These are phyloP conservation scores for Rosalia funebris DNA, from an alignment of 2,888 invertebrate genomes.

Conservation along the genomic window DNA sequence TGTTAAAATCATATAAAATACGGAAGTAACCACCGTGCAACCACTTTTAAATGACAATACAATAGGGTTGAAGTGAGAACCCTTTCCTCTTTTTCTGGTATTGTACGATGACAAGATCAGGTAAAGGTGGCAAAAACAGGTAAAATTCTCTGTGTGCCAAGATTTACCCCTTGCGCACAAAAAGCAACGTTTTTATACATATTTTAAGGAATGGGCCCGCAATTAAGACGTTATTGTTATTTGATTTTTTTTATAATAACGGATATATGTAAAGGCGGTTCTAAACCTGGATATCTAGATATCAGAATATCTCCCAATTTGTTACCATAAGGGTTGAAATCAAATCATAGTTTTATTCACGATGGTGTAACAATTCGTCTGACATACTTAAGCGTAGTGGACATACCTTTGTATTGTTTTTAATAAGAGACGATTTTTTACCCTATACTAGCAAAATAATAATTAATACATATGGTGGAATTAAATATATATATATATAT, in stretches of 20 bases:
- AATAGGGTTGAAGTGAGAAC: slow-evolving; percentile 35
- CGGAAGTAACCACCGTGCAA: slow-evolving; percentile 58
- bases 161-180: slow-evolving; percentile 40
- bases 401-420: no score
- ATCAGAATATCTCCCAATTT: no score
- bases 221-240: slow-evolving; percentile 34
- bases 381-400: no score
- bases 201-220: slow-evolving; percentile 19
- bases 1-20: slow-evolving; percentile 57
- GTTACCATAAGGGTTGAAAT: no score
- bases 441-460: no score
- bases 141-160: slow-evolving; percentile 27
- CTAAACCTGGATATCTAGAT: no score
- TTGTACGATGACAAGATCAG: slow-evolving; percentile 43
- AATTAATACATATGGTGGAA: no score
- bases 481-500: no score
- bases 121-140: slow-evolving; percentile 35
- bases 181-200: slow-evolving; percentile 37
- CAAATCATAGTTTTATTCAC: no score
- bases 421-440: no score
- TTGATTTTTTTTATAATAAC: slow-evolving; percentile 26
- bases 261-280: slow-evolving; percentile 13
- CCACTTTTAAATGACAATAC: slow-evolving; percentile 54
- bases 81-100: slow-evolving; percentile 36
- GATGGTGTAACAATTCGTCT: no score